phyloP scores from a whole-genome alignment of 2,888 invertebrate species.

The Morinoia aosen region DNA sequence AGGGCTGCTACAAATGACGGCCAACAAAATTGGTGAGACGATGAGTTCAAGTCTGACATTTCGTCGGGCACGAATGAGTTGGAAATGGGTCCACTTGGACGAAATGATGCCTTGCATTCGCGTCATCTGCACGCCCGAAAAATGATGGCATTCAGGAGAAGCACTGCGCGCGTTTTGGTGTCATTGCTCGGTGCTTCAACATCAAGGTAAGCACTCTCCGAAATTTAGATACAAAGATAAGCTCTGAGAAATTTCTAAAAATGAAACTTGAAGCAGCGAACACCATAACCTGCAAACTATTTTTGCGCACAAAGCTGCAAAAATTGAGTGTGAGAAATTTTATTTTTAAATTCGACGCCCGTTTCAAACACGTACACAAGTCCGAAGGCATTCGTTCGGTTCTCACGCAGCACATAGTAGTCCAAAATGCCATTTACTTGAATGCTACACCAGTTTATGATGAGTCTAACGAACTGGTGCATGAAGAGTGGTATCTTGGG shows the following conservation, averaged over 20 bases:
- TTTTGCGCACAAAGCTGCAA: neutral
- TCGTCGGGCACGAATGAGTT: neutral
- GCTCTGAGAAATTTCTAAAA: neutral
- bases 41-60: slow-evolving; percentile 17
- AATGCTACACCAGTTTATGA: too few species aligned
- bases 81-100: slow-evolving; percentile 1
- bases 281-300: neutral
- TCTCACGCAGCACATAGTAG: too few species aligned
- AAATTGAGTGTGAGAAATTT: neutral
- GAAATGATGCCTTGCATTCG: neutral
- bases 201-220: neutral
- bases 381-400: too few species aligned
- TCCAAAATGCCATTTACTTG: too few species aligned
- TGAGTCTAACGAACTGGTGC: too few species aligned
- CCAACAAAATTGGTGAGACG: slow-evolving; percentile 10
- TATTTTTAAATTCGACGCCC: neutral
- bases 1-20: neutral
- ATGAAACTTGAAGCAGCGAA: neutral
- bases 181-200: neutral
- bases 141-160: neutral
- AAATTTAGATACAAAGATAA: neutral
- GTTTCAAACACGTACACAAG: neutral
- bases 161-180: neutral
- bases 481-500: too few species aligned
- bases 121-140: neutral